Evolutionary conservation across 2,888 invertebrate species (phyloP), one percentile per base, ranked within the genome.

Genomic region (Hipparchia semele): DNA sequence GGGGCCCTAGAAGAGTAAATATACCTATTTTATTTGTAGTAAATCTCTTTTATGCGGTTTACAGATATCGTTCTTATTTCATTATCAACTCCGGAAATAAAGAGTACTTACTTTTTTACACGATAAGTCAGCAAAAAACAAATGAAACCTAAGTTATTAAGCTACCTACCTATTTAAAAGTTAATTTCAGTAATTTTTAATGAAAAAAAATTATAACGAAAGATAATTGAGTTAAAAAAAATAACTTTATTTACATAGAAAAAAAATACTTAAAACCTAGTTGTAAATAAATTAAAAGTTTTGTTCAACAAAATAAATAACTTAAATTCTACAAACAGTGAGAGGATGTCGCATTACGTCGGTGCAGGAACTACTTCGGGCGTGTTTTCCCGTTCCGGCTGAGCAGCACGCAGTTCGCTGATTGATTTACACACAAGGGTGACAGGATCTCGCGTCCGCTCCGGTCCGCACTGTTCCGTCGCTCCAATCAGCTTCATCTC

Each of bases 381-480:
- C 2, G 78, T 71, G 51, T 77, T 76, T 33, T 79, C 75, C 13
- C 78, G 73, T 33, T 79, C 75, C 13, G 79, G 73, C 12, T 75
- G 60, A 39, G 75, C 75, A 58, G 78, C 60, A 6, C 79, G 79
- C 23, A 65, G 51, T 2, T 68, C 68, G 23, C 10, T 49, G 59
- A 80, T 80, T 33, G 68, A 58, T 53, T 88, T 85, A 78, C 92
- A 93, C 82, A 95, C 96, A 61, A 96, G 94, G 8, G 97, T 96
- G 73, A 94, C 94, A n/a, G 95, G 94, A 83, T 97, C 96, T 53
- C 97, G 94, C 79, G 93, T 94, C 80, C 96, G 93, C 66, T 95
- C 96, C 0, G 97, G 97, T 23, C 97, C 97, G 85, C 97, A 97
- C 83, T 97, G 96, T 82, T 97, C 97, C 68, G 94, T 94, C 33